Conservation (phyloP, 2,797 vertebrate genomes). For the Podarcis siculus region DNA sequence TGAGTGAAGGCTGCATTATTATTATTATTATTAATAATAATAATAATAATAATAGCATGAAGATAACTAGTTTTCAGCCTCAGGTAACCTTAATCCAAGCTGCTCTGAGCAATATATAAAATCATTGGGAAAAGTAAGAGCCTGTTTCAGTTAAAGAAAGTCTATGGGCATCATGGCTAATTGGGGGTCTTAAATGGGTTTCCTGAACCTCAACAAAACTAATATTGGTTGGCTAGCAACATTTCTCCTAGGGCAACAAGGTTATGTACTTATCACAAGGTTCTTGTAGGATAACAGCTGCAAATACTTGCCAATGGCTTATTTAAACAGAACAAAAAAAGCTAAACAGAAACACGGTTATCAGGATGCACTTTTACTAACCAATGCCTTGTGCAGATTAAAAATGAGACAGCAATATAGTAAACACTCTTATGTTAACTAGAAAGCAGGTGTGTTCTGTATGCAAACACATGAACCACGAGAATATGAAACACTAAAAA, state of each 20-base stretch:
- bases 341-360: not conserved
- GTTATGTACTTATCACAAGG: not conserved
- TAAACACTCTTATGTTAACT: not conserved
- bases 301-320: no score
- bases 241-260: not conserved
- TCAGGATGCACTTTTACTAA: conserved; percentile 1
- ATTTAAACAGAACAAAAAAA: not conserved
- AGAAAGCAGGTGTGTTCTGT: not conserved
- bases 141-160: no score
- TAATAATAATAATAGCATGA: no score
- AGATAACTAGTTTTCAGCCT: no score
- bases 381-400: not conserved
- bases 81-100: no score
- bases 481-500: not conserved
- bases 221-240: not conserved
- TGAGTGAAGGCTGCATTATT: no score
- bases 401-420: not conserved
- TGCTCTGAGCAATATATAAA: no score
- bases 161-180: no score
- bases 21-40: no score
- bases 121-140: no score
- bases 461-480: not conserved
- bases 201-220: no score
- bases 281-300: not conserved
- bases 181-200: no score